Percentiles rank a stretch among this genome's conserved stretches.
phyloP scores from a whole-genome alignment of 2,113 vertebrate species.

The Platycercus adscitus region DNA sequence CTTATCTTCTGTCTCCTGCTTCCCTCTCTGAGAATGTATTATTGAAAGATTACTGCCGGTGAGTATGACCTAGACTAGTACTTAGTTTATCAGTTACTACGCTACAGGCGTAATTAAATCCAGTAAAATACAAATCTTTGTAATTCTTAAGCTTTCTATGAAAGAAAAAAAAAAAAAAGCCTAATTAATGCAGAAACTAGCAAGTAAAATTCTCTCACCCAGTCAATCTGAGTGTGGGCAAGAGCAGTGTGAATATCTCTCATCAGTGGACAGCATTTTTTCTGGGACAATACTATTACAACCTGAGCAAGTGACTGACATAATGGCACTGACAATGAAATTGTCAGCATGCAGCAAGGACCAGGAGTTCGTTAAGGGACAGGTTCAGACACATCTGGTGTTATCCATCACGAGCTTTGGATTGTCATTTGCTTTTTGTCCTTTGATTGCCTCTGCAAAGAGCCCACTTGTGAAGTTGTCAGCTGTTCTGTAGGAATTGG shows the following conservation, averaged over 20 bases:
- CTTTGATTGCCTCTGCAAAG: not conserved
- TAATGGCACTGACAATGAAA: not conserved
- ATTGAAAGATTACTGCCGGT: constrained; percentile 24
- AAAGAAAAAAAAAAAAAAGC: not conserved
- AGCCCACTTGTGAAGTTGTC: not conserved
- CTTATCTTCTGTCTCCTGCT: constrained; percentile 13
- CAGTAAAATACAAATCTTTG: not conserved
- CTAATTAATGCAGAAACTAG: not conserved
- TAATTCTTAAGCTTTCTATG: not conserved
- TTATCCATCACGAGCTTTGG: not conserved
- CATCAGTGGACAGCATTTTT: not conserved
- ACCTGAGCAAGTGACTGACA: not conserved
- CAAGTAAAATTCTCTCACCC: not conserved
- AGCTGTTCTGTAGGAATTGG: not conserved
- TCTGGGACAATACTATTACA: not conserved
- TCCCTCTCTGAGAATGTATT: constrained; percentile 1
- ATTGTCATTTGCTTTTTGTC: not conserved
- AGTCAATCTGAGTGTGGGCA: not conserved
- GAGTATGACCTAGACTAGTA: constrained; percentile 25
- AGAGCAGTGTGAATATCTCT: not conserved
- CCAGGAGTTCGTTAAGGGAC: not conserved
- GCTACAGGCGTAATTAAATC: not conserved
- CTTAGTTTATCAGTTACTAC: not conserved
- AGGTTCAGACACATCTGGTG: not conserved
- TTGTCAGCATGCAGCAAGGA: not conserved